Conservation (phyloP, 37 sponge, comb jelly and placozoan species). For the Bolinopsis microptera region DNA sequence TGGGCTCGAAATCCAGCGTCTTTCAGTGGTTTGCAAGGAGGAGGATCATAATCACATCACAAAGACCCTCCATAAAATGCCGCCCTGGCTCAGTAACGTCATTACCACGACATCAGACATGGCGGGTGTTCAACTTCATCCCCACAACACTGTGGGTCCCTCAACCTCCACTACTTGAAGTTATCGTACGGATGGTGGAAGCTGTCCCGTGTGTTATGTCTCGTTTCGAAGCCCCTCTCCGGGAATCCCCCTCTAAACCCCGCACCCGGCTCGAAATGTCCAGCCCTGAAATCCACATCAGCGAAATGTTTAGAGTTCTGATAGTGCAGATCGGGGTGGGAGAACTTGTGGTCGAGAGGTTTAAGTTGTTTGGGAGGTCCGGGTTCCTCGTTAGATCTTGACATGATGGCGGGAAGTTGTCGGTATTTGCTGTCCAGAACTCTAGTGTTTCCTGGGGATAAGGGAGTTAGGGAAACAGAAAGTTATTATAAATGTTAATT, state of each 20-base stretch:
- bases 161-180: slow-evolving; percentile 29
- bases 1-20: no score
- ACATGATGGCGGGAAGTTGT: slow-evolving; percentile 48
- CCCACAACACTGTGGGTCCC: no score
- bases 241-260: background rate
- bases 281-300: slow-evolving; percentile 19
- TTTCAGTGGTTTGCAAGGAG: no score
- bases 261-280: background rate
- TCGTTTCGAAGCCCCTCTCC: background rate
- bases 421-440: slow-evolving; percentile 23
- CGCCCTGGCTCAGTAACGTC: no score
- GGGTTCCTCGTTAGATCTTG: background rate
- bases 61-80: no score
- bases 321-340: background rate
- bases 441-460: background rate
- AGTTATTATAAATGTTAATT: background rate
- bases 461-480: background rate
- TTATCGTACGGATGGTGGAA: slow-evolving; percentile 60
- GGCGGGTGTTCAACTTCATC: no score
- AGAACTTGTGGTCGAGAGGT: slow-evolving; percentile 47
- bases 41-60: no score
- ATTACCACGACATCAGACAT: no score
- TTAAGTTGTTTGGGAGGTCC: slow-evolving; percentile 38
- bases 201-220: background rate
- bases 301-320: slow-evolving; percentile 64